A percentile compares a stretch with the other conserved stretches of the same genome.
Evolutionary conservation across 2,113 vertebrate genomes (phyloP).

Genomic region (Microcebus tavaratra): DNA sequence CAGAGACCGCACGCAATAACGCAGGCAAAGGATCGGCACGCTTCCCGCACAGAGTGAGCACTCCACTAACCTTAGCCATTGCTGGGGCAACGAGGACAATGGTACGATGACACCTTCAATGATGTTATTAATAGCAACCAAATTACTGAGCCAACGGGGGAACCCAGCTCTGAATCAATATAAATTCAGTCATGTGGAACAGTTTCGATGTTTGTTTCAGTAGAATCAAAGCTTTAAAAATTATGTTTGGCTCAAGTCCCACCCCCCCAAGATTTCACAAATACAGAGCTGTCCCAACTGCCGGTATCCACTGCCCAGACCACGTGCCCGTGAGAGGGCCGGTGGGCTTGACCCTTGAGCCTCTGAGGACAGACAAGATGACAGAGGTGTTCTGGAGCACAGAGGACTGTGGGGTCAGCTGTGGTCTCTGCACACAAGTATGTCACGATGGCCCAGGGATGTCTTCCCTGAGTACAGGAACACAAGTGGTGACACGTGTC

Average conservation of each 20-base stretch:
- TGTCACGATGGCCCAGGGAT: fast-evolving
- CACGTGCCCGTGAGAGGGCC: fast-evolving
- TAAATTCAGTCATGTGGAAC: background rate
- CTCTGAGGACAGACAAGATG: no score
- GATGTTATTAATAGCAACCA: no score
- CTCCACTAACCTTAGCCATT: background rate
- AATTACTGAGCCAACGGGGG: no score
- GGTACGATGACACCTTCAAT: background rate
- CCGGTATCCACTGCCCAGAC: background rate
- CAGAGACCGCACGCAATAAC: background rate
- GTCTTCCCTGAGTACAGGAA: fast-evolving
- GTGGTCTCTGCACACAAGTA: background rate
- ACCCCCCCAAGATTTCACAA: background rate
- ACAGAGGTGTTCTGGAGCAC: no score
- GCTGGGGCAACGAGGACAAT: background rate
- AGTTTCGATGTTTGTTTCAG: background rate
- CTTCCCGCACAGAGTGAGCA: background rate
- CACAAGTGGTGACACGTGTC: background rate
- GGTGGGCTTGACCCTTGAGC: background rate
- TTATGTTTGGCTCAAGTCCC: fast-evolving
- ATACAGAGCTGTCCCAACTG: no score
- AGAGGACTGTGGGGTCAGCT: background rate
- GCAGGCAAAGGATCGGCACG: no score
- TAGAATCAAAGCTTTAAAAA: background rate
- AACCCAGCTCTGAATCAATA: background rate